These are phyloP conservation scores for Nemapogon koenigi DNA, from an alignment of 2,888 invertebrate species.

Conservation along the genomic window DNA sequence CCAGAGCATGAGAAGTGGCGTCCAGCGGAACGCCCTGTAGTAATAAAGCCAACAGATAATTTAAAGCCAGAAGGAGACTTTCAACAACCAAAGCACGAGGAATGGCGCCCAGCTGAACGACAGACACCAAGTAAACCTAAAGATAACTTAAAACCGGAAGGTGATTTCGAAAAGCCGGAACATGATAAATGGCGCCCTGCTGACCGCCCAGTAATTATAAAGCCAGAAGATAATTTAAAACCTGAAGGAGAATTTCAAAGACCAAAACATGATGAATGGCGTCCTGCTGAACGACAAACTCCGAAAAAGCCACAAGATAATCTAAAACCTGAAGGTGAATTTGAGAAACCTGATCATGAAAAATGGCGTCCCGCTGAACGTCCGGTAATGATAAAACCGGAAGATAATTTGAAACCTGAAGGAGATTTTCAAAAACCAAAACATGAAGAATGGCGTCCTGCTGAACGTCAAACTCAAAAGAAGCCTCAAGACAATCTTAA, in stretches of 20 bases:
- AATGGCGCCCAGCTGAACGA: constrained; percentile 45
- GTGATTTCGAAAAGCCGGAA: constrained; percentile 33
- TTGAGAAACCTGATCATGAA: constrained; percentile 30
- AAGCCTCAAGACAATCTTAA: constrained; percentile 46
- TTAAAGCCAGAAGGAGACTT: constrained; percentile 54
- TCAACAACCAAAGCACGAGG: constrained; percentile 28
- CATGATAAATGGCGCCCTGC: constrained; percentile 30
- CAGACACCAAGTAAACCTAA: constrained; percentile 30
- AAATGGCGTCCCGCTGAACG: constrained; percentile 24
- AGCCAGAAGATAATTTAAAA: constrained; percentile 66
- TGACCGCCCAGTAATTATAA: constrained; percentile 38
- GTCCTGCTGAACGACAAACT: constrained; percentile 27
- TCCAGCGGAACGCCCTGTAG: constrained; percentile 56
- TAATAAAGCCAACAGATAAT: constrained; percentile 60
- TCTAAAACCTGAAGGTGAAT: constrained; percentile 33
- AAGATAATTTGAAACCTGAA: constrained; percentile 56
- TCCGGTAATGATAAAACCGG: constrained; percentile 25
- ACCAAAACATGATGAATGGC: constrained; percentile 29
- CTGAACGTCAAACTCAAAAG: constrained; percentile 32
- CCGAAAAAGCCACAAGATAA: constrained; percentile 30
- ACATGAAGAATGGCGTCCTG: constrained; percentile 47
- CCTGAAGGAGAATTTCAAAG: constrained; percentile 11
- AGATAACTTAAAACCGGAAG: constrained; percentile 39
- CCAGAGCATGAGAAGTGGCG: constrained; percentile 41
- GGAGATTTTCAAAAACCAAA: constrained; percentile 57